Conservation (phyloP, 2,797 vertebrate species). For the Discoglossus pictus region DNA sequence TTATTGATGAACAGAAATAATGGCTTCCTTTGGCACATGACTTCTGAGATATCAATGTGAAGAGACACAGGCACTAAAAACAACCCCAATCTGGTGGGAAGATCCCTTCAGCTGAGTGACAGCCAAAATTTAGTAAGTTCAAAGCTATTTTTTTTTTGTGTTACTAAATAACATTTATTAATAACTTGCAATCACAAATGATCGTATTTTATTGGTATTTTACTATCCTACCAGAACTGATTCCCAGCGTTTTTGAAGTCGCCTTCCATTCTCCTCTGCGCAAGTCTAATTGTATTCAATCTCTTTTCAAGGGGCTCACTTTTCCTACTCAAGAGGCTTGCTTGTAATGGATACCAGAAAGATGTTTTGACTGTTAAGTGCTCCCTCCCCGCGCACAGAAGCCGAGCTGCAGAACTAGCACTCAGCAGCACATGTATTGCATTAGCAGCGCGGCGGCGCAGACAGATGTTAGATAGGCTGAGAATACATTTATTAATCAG, state of each 20-base stretch:
- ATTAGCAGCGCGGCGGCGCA: conserved; percentile 44
- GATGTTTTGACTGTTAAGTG: conserved; percentile 43
- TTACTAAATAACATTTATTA: no score
- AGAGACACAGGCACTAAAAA: conserved; percentile 33
- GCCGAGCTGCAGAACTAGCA: conserved; percentile 41
- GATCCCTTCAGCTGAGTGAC: no score
- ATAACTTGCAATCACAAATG: no score
- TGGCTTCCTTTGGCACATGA: no score
- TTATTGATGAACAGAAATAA: no score
- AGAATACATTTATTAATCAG: conserved; percentile 19
- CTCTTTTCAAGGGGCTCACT: conserved; percentile 43
- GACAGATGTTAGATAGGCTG: conserved; percentile 43
- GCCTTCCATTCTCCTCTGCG: conserved; percentile 21
- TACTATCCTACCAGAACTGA: no score
- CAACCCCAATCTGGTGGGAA: no score
- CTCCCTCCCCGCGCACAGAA: conserved; percentile 35
- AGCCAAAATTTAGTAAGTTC: no score
- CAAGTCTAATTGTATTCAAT: conserved; percentile 29
- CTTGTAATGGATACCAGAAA: conserved; percentile 46
- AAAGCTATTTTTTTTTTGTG: no score
- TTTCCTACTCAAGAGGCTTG: conserved; percentile 42
- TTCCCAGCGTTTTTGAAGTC: no score
- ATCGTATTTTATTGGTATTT: no score
- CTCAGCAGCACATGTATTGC: conserved; percentile 33
- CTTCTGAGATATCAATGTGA: no score